Base-by-base conservation (phyloP, 2,113 vertebrate species). In the Anser cygnoides region DNA sequence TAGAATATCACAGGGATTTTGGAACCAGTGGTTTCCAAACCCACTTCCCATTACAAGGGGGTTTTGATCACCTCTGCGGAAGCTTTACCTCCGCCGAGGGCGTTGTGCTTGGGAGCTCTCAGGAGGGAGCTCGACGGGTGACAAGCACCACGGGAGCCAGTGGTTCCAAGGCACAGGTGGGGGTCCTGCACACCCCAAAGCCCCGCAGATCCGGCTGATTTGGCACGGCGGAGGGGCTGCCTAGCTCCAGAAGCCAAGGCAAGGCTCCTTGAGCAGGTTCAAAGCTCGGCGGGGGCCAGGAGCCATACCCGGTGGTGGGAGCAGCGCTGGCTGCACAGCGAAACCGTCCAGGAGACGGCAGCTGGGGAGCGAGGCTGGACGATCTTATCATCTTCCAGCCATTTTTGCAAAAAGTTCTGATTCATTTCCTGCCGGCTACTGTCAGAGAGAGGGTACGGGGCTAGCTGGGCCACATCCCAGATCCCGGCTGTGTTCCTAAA, bases 401-500 rank as follows among this genome's bases (percentile, higher is more conserved):
- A 72, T 84, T 93, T 90, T 43, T 87, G 72, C 72, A 84, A 81
- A 92, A 72, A 43, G 16, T 92, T 43, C 88, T 73, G 62, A 75
- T 94, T 90, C 49, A 87, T 92, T 95, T 94, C 83, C 90, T 90
- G 83, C 70, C 1, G 9, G 83, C 90, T 72, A 87, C 95, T 79
- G 92, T 68, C 89, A 84, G 83, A 84, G 79, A 82, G 83, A 50
- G 84, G 95, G 84, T 61, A 81, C 25, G 16, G 73, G 80, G 63
- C 80, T 88, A 16, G 67, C 94, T 95, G 91, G 87, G 95, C 93
- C 92, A 62, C 65, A 74, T 91, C 93, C 94, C 90, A 71, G 59
- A 83, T 25, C 46, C 78, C 1, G 3, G 63, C 86, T 84, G 58
- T 90, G 76, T 58, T 95, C 90, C 90, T 72, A 57, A 92, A 93